Conservation (phyloP, 2,797 vertebrate species). For the Sebastes kiyomatsui region DNA sequence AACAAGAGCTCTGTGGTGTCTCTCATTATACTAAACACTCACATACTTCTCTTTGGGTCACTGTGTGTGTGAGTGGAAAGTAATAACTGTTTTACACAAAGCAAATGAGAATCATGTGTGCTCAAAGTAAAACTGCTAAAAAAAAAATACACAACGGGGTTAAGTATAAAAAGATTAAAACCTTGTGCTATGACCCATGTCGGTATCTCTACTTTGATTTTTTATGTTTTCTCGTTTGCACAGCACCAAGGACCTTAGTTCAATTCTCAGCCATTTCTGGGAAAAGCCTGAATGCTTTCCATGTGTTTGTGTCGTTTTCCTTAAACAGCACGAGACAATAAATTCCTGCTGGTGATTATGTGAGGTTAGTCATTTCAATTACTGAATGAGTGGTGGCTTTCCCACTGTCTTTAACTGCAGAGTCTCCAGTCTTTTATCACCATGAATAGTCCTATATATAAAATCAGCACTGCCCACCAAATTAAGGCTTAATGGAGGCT, state of each 20-base stretch:
- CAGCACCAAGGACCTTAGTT: not conserved
- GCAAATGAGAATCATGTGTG: slow-evolving; percentile 56
- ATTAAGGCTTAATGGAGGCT: not conserved
- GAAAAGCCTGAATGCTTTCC: not conserved
- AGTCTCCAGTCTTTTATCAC: not conserved
- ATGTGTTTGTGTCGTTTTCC: not conserved
- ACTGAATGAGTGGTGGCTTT: not conserved
- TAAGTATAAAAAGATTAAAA: not conserved
- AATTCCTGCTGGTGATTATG: not conserved
- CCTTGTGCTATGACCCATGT: not conserved
- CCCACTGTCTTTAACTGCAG: not conserved
- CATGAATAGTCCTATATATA: not conserved
- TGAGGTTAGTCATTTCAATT: not conserved
- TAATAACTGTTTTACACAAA: slow-evolving; percentile 55
- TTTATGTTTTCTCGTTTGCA: not conserved
- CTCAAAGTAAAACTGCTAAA: slow-evolving; percentile 19
- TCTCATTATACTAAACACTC: slow-evolving; percentile 58
- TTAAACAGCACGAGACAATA: not conserved
- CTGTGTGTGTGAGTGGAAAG: slow-evolving; percentile 8
- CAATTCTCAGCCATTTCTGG: not conserved
- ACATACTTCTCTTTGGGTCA: slow-evolving; percentile 18
- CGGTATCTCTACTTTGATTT: not conserved
- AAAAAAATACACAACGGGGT: slow-evolving; percentile 28
- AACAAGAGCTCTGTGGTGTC: slow-evolving; percentile 52
- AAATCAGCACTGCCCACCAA: not conserved